Base-by-base conservation (phyloP, 2,888 invertebrate species). In the Macrosiphum euphorbiae region DNA sequence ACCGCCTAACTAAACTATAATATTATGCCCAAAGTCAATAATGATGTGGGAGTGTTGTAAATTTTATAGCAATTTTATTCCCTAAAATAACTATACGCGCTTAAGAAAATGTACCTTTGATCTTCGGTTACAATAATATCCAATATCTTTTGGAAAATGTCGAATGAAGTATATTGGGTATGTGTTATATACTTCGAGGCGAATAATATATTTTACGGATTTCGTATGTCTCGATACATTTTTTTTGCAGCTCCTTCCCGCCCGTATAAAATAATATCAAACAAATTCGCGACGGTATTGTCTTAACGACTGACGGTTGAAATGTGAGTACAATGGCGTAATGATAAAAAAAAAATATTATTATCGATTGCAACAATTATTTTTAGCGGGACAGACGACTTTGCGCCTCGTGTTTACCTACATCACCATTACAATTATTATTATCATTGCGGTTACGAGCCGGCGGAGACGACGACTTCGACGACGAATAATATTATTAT, bases 351-450 rank as follows among this genome's bases (percentile, higher is more conserved):
- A 84, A 41, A 85, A 26, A 20, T 44, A 84, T 44, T 28, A 13
- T 28, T 86, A 86, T 86, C 86, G 86, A 44, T 28, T n/a, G 52
- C 35, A 35, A 35, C 35, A 85, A 86, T 86, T 88, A 88, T 35
- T 16, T 16, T 52, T 24, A 35, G 11, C 55, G 35, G 55, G 35
- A 41, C 88, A 52, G 41, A 13, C 58, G 61, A 47, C 47, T 61
- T 61, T 61, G 67, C n/a, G 44, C 26, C n/a, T 24, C 35, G 28
- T 61, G 87, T 61, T 87, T 50, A 67, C 47, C 47, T 11, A 28
- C 35, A 78, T 26, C 50, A 61, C 47, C 26, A 88, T 88, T 87
- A 86, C 58, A 26, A 35, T 90, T 78, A 78, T 52, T 78, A 78
- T 78, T 41, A 91, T 91, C 41, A 52, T 67, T 84, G 41, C 84